These are phyloP conservation scores for Ptychadena robeensis DNA, from an alignment of 2,797 vertebrate genomes.

Conservation along the genomic window DNA sequence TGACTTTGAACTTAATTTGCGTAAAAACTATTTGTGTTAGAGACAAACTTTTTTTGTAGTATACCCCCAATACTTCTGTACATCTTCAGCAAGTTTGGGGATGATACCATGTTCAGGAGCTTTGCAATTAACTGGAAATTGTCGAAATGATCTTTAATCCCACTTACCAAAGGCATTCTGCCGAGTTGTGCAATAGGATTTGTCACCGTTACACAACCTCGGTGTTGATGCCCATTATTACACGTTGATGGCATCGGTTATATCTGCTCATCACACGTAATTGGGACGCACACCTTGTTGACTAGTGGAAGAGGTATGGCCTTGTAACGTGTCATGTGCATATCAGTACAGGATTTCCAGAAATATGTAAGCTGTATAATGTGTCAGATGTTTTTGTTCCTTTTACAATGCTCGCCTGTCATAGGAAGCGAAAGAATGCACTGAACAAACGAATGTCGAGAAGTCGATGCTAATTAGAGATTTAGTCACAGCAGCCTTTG, in stretches of 20 bases:
- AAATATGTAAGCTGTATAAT: neutral
- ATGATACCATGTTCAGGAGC: no score
- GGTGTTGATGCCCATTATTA: neutral
- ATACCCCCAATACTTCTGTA: no score
- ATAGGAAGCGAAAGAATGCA: slow-evolving; percentile 23
- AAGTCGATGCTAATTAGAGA: slow-evolving; percentile 38
- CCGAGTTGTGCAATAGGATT: neutral
- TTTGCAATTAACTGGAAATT: no score
- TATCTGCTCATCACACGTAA: neutral
- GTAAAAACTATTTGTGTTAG: no score
- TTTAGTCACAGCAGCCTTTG: slow-evolving; percentile 27
- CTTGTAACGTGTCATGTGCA: no score
- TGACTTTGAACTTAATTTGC: no score
- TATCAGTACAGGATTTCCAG: neutral
- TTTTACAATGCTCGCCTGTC: slow-evolving; percentile 7
- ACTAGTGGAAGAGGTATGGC: no score
- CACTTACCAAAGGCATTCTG: no score
- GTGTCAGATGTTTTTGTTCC: neutral
- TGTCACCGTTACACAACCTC: neutral
- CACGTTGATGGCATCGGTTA: neutral
- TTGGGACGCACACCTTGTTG: no score
- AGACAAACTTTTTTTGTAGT: no score
- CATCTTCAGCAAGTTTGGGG: no score
- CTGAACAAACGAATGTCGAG: slow-evolving; percentile 26
- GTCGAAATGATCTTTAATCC: no score